phyloP scores from a whole-genome alignment of 2,797 vertebrate genomes.

The Octomys mimax region DNA sequence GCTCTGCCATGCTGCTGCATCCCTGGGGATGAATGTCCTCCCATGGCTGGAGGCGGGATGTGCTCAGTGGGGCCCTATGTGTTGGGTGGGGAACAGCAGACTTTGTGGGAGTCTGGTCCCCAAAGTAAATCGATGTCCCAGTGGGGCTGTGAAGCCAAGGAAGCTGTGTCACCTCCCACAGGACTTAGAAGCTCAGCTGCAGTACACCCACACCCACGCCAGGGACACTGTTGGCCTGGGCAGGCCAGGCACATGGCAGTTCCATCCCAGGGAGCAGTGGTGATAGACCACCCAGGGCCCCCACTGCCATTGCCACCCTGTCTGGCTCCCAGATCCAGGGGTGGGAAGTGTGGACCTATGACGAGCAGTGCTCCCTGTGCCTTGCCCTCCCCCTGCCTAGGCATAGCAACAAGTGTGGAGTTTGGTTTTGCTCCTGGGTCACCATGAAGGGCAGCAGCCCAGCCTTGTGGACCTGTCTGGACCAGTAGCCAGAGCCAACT shows the following conservation, averaged over 20 bases:
- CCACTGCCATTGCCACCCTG: neutral
- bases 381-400: neutral
- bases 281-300: neutral
- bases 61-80: accelerated
- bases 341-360: neutral
- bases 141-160: neutral
- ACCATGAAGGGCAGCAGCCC: neutral
- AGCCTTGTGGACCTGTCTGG: neutral
- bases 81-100: too few relatives aligned
- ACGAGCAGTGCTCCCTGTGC: neutral
- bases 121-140: too few relatives aligned
- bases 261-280: too few relatives aligned
- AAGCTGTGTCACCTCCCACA: too few relatives aligned
- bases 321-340: neutral
- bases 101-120: neutral
- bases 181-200: neutral
- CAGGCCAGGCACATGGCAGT: too few relatives aligned
- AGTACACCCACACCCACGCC: neutral
- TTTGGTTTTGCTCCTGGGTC: neutral
- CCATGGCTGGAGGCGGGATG: neutral
- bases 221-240: neutral
- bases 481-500: neutral
- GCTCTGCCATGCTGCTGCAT: neutral
- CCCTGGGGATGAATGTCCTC: too few relatives aligned
- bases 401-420: accelerated